Evolutionary conservation across 2,113 vertebrate genomes (phyloP).

Genomic region (Hyperopisus bebe): DNA sequence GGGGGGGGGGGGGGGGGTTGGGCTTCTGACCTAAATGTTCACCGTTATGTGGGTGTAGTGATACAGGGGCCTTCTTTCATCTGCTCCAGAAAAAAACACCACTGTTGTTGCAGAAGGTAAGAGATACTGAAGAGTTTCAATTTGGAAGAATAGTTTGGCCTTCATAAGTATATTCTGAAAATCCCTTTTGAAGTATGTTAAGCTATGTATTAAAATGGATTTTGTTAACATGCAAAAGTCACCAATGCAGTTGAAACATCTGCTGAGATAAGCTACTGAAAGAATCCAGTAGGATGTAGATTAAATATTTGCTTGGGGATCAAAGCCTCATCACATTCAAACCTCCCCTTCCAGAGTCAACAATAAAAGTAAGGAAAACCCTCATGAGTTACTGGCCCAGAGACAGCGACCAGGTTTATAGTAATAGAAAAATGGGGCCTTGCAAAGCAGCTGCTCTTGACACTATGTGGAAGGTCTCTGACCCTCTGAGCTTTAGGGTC

Average conservation of each 20-base stretch:
- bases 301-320: background rate
- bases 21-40: background rate
- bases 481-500: too few relatives aligned
- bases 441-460: background rate
- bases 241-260: background rate
- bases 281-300: background rate
- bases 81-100: too few relatives aligned
- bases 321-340: background rate
- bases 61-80: too few relatives aligned
- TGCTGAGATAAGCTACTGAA: background rate
- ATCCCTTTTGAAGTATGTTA: background rate
- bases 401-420: background rate
- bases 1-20: too few relatives aligned
- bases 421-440: background rate
- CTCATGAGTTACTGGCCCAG: background rate
- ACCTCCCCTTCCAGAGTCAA: background rate
- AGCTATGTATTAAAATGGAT: background rate
- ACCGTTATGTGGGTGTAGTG: background rate
- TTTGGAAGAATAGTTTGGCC: too few relatives aligned
- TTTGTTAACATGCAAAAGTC: background rate
- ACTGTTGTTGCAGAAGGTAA: background rate
- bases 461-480: background rate
- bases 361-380: background rate
- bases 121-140: background rate
- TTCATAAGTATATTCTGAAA: background rate